A percentile compares a stretch with the other conserved stretches of the same genome.
phyloP scores from a whole-genome alignment of 2,113 vertebrate species.

The Speoplatyrhinus poulsoni region DNA sequence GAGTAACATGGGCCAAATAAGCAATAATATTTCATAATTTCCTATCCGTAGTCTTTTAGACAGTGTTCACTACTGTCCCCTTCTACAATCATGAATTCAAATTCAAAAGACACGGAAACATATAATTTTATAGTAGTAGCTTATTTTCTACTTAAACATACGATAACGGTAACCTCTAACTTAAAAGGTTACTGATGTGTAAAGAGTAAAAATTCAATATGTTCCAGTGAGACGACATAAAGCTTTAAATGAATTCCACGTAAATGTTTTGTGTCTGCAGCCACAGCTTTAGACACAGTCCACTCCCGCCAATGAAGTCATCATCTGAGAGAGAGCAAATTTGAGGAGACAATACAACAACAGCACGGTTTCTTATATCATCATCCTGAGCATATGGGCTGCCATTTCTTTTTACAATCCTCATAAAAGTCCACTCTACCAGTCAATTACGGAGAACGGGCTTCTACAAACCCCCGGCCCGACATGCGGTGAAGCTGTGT shows the following conservation, averaged over 20 bases:
- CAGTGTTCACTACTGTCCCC: too few species aligned
- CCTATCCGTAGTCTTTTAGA: too few species aligned
- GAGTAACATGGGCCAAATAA: too few species aligned
- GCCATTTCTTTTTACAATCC: constrained; percentile 50
- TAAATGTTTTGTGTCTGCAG: constrained; percentile 53
- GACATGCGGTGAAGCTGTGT: constrained; percentile 12
- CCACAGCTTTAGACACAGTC: constrained; percentile 38
- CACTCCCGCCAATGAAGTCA: constrained; percentile 32
- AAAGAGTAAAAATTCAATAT: too few species aligned
- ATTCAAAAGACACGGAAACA: too few species aligned
- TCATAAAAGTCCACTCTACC: constrained; percentile 40
- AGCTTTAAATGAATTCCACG: constrained; percentile 47
- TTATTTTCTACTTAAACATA: too few species aligned
- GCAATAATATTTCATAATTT: too few species aligned
- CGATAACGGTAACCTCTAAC: too few species aligned
- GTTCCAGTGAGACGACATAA: too few species aligned
- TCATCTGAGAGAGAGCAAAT: constrained; percentile 49
- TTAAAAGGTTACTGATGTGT: too few species aligned
- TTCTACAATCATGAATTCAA: too few species aligned
- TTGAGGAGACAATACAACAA: constrained; percentile 52
- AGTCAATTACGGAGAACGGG: constrained; percentile 46
- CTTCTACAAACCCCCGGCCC: constrained; percentile 15
- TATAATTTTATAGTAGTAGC: too few species aligned
- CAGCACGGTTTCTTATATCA: constrained; percentile 22
- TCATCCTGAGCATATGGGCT: constrained; percentile 42